Evolutionary conservation across 2,113 vertebrate genomes (phyloP).

Genomic region (Polyodon spathula): DNA sequence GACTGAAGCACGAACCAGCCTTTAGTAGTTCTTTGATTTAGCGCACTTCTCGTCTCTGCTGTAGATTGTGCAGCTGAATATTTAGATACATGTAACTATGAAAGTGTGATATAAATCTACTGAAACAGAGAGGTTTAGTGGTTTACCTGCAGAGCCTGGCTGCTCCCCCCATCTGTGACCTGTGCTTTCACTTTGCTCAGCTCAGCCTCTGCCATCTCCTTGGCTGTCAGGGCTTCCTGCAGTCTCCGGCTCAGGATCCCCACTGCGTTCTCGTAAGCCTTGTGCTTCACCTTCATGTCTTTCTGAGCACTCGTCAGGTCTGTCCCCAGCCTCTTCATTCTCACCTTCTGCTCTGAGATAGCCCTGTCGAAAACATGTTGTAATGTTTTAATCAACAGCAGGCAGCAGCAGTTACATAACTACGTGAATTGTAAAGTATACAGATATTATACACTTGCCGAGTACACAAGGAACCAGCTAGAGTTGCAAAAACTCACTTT

Average conservation of each 20-base stretch:
- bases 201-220: constrained; percentile 76
- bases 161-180: constrained; percentile 51
- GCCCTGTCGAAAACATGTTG: constrained; percentile 61
- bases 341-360: constrained; percentile 89
- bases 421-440: no score
- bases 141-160: constrained; percentile 69
- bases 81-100: no score
- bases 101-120: no score
- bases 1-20: no score
- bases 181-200: constrained; percentile 74
- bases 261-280: constrained; percentile 91
- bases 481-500: constrained; percentile 75
- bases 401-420: no score
- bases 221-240: constrained; percentile 78
- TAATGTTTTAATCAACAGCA: no score
- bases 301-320: constrained; percentile 88
- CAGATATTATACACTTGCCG: background rate
- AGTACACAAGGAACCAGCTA: no score
- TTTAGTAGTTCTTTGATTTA: no score
- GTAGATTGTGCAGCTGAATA: no score
- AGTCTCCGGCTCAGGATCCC: constrained; percentile 85
- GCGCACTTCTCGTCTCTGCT: no score
- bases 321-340: constrained; percentile 81
- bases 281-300: constrained; percentile 91
- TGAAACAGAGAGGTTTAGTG: no score